Evolutionary conservation across 2,113 vertebrate genomes (phyloP).

Genomic region (Lophius piscatorius): DNA sequence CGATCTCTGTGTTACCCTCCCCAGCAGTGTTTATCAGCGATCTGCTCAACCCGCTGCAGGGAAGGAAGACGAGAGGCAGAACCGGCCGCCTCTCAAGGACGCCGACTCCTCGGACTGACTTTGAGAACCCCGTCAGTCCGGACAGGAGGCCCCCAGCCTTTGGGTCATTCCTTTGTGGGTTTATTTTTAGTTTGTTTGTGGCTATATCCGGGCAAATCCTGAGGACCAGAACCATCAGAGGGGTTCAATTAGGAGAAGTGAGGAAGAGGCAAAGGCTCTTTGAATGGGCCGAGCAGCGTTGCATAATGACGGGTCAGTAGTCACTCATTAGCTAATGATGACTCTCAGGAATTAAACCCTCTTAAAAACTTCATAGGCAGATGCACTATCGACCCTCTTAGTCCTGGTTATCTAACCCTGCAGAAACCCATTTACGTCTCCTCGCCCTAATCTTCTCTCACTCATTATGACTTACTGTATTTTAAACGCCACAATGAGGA

Average conservation of each 20-base stretch:
- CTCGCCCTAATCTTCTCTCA: no score
- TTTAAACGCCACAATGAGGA: no score
- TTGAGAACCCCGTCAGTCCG: neutral
- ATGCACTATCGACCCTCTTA: no score
- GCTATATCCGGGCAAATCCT: constrained; percentile 53
- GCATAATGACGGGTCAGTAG: constrained; percentile 44
- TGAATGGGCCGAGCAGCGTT: neutral
- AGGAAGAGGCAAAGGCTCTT: constrained; percentile 21
- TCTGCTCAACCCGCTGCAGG: constrained; percentile 27
- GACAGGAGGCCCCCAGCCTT: constrained; percentile 37
- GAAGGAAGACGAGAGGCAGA: constrained; percentile 18
- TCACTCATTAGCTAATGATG: constrained; percentile 56
- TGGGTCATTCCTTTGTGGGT: constrained; percentile 43
- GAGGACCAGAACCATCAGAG: constrained; percentile 37
- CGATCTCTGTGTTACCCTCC: constrained; percentile 44
- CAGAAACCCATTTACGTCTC: no score
- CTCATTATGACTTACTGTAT: no score
- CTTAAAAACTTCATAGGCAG: no score
- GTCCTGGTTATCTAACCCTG: no score
- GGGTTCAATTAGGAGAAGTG: constrained; percentile 39
- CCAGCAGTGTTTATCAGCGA: constrained; percentile 47
- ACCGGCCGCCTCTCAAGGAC: constrained; percentile 58
- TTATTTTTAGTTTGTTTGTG: constrained; percentile 63
- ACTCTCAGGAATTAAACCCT: constrained; percentile 14
- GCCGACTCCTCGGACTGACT: constrained; percentile 35